Evolutionary conservation across 2,888 invertebrate genomes (phyloP).

Genomic region (Nephrotoma guestfalica): DNA sequence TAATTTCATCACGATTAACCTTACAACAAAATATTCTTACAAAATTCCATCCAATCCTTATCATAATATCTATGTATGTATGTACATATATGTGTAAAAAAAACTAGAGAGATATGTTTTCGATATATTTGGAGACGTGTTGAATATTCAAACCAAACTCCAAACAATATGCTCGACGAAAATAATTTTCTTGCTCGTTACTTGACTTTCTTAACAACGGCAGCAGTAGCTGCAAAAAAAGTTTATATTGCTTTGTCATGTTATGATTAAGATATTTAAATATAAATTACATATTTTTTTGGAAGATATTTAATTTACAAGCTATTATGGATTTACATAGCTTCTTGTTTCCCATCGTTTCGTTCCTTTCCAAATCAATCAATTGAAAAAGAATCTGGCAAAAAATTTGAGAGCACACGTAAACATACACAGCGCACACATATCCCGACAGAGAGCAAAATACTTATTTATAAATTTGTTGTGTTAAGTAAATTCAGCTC

Average conservation of each 20-base stretch:
- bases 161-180: not conserved
- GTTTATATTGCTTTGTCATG: not conserved
- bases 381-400: not conserved
- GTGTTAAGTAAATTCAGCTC: slow-evolving; percentile 3
- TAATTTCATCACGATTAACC: not conserved
- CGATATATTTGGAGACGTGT: not conserved
- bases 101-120: not conserved
- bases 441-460: not conserved
- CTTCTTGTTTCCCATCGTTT: not conserved
- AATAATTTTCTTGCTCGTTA: not conserved
- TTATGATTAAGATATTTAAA: not conserved
- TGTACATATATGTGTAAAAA: not conserved
- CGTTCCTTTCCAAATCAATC: not conserved
- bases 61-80: not conserved
- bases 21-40: not conserved
- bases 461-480: not conserved
- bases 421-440: not conserved
- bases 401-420: not conserved
- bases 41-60: not conserved
- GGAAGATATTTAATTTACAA: not conserved
- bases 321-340: not conserved
- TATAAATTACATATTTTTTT: not conserved
- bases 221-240: not conserved
- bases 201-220: not conserved
- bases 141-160: not conserved